Base-by-base conservation (phyloP, 1,140 invertebrate genomes). In the Scaptomyza graminum region DNA sequence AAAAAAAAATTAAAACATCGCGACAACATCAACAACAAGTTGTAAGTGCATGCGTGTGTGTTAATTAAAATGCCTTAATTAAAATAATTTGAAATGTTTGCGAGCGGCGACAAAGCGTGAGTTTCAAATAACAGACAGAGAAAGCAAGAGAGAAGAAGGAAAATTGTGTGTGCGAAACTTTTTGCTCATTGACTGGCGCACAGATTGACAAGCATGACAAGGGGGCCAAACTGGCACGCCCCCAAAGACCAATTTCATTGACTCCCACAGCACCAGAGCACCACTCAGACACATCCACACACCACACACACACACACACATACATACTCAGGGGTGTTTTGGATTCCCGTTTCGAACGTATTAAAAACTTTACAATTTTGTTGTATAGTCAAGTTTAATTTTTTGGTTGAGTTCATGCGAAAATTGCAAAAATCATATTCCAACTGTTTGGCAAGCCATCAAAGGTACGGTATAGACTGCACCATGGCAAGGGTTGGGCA, bases 371-470 rank as follows among this genome's bases (percentile, higher is more conserved):
- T 85, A 88, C 83, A 85, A 78, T 82, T 85, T 79, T 87, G 69
- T 82, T 81, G 63, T 63, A 74, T 81, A 85, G 82, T 85, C 82
- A 79, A 88, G 82, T 85, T 85, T 85, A 85, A 85, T 85, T 85
- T 85, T 85, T 85, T 85, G 82, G 82, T 85, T 88, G 82, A 85
- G 82, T 85, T 85, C 82, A 82, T 85, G 78, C 82, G 82, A 85
- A 85, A 85, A 85, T 85, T 85, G 82, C 82, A 88, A 85, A 85
- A 85, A 85, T 88, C 82, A 85, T 85, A 85, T 85, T 85, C 83
- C 82, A 85, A 87, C 83, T 87, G 82, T 87, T 85, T 85, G 83
- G 78, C 78, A 88, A 85, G 75, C 83, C 62, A 82, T 87, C 82
- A 85, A 87, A 85, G 82, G 82, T 87, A 85, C 63, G 65, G 62